Conservation (phyloP, 2,113 vertebrate species). For the Gallinago paraguaiae region DNA sequence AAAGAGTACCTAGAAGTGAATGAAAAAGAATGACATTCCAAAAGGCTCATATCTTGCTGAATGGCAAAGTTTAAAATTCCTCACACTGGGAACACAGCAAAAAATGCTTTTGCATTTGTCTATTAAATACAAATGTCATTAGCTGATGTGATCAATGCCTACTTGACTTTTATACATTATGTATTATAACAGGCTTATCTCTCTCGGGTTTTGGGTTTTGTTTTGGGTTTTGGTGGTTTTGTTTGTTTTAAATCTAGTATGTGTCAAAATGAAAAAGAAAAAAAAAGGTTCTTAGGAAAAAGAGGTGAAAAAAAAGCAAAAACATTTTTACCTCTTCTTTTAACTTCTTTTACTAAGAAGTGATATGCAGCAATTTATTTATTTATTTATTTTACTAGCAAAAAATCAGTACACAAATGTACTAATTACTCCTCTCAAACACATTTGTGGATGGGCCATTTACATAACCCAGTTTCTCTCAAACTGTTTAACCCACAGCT, state of each 20-base stretch:
- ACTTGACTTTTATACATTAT: neutral
- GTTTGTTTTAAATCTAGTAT: neutral
- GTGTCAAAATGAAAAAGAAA: neutral
- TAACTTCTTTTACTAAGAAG: neutral
- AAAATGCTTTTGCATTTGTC: neutral
- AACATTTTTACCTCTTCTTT: neutral
- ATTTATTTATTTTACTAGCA: neutral
- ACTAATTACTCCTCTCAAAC: neutral
- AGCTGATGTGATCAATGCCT: neutral
- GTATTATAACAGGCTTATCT: neutral
- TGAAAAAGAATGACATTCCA: neutral
- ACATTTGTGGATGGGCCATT: neutral
- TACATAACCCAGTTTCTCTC: neutral
- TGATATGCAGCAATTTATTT: neutral
- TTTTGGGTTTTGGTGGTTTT: neutral
- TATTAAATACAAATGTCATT: neutral
- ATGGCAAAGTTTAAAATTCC: neutral
- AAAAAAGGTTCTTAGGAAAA: neutral
- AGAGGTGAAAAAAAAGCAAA: fast-evolving
- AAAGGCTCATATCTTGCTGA: neutral
- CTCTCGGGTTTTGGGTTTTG: neutral
- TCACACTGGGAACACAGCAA: neutral
- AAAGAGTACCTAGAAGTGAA: neutral
- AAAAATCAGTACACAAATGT: neutral
- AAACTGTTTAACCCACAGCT: neutral